Evolutionary conservation across 2,797 vertebrate species (phyloP), one percentile per base, ranked within the genome.

Genomic region (Hemibagrus guttatus): DNA sequence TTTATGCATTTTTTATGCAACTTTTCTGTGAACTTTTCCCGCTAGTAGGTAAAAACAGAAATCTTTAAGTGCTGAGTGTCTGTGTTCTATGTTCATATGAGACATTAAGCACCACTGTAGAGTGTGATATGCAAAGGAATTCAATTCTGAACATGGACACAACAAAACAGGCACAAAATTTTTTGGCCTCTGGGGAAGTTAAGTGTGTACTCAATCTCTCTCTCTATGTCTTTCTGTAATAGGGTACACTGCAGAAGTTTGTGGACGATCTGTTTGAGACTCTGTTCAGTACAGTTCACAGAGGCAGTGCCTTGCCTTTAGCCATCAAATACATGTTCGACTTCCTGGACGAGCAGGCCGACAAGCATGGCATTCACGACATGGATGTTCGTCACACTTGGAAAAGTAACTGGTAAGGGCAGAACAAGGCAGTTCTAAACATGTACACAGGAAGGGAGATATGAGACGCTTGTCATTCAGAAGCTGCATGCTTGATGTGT

Each of bases 321-420:
- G 98, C 98, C 93, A 99, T 99, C 94, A 99, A 99, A 91, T 99
- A 99, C 93, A 99, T 99, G 98, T 99, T 99, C 8, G 98, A 99
- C 88, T 99, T 99, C 96, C 93, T 99, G 95, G 98, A 99, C 17
- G 98, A 99, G 93, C 98, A 99, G 94, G 98, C 98, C 0, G 98
- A 99, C 93, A 97, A 96, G 87, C 98, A 99, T 14, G 92, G 94
- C 92, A 99, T 99, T 90, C 97, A 99, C 0, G 98, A 99, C 95
- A 97, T 96, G 0, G 98, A 98, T 6, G 98, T 99, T 0, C 95
- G 98, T 54, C 98, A 99, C 95, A 99, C 98, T 3, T 99, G 98
- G 98, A 99, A 99, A 92, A 99, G 98, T 95, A 99, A 99, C 94
- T 99, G 98, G 98, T 99, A 87, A 95, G 95, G n/a, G 35, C 23